A percentile compares a stretch with the other conserved stretches of the same genome.
Evolutionary conservation across 2,113 vertebrate genomes (phyloP).

Genomic region (Bucco capensis): DNA sequence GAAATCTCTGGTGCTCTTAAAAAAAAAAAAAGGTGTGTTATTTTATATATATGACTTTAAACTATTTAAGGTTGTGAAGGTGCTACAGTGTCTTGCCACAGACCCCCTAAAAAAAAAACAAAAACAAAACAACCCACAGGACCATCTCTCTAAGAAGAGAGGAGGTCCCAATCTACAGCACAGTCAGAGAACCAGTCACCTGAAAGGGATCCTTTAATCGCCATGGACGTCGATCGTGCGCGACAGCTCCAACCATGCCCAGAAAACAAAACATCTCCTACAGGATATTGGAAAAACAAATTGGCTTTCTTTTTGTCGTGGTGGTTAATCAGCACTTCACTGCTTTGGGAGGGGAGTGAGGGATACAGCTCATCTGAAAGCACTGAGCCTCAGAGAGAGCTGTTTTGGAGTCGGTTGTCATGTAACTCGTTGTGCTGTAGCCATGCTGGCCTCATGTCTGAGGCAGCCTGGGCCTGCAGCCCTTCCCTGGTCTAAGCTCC

Average conservation of each 20-base stretch:
- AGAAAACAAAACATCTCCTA: not conserved
- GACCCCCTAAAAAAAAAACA: slow-evolving; percentile 3
- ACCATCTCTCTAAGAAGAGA: slow-evolving; percentile 27
- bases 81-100: slow-evolving; percentile 74
- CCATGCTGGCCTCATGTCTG: not conserved
- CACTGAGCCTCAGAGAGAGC: slow-evolving; percentile 12
- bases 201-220: slow-evolving; percentile 61
- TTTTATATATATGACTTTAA: slow-evolving; percentile 73
- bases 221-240: not conserved
- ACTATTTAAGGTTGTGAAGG: slow-evolving; percentile 83
- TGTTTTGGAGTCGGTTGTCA: not conserved
- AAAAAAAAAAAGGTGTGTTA: slow-evolving; percentile 57
- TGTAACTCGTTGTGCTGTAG: not conserved
- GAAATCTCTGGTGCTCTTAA: slow-evolving; percentile 80
- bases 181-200: slow-evolving; percentile 25
- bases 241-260: not conserved
- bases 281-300: not conserved
- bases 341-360: slow-evolving; percentile 42
- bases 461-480: not conserved
- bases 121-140: not conserved
- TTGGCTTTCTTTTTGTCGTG: not conserved
- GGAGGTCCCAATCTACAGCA: not conserved
- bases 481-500: not conserved
- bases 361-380: slow-evolving; percentile 20
- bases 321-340: slow-evolving; percentile 32